phyloP scores from a whole-genome alignment of 2,113 vertebrate species.

The Leucoraja erinaceus region DNA sequence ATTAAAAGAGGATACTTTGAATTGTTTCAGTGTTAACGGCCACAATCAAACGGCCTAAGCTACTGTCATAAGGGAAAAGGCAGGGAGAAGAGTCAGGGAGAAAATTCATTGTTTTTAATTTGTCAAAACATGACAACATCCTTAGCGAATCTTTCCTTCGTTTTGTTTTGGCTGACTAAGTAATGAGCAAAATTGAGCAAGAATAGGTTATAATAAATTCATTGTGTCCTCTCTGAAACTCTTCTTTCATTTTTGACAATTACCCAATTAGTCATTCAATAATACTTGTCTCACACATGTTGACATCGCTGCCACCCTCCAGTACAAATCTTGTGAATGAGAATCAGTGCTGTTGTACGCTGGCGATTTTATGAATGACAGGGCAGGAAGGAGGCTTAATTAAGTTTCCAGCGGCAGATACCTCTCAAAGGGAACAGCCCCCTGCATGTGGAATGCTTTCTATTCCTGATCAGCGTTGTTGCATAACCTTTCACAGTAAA shows the following conservation, averaged over 20 bases:
- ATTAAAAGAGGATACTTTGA: neutral
- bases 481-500: neutral
- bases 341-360: slow-evolving; percentile 14
- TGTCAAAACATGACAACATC: neutral
- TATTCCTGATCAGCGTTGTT: neutral
- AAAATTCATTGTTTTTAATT: neutral
- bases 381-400: slow-evolving; percentile 19
- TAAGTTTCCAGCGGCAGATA: neutral
- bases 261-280: neutral
- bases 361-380: slow-evolving; percentile 2
- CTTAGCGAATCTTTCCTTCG: neutral
- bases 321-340: slow-evolving; percentile 22
- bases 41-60: neutral
- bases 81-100: neutral
- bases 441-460: neutral
- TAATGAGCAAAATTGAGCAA: neutral
- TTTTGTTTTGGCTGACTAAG: neutral
- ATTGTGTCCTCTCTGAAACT: neutral
- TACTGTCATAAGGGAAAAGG: neutral
- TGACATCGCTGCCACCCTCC: neutral
- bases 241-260: neutral
- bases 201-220: neutral
- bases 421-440: neutral
- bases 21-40: neutral
- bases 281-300: slow-evolving; percentile 5